Conservation (phyloP, 2,888 invertebrate species). For the Mythimna pallens region DNA sequence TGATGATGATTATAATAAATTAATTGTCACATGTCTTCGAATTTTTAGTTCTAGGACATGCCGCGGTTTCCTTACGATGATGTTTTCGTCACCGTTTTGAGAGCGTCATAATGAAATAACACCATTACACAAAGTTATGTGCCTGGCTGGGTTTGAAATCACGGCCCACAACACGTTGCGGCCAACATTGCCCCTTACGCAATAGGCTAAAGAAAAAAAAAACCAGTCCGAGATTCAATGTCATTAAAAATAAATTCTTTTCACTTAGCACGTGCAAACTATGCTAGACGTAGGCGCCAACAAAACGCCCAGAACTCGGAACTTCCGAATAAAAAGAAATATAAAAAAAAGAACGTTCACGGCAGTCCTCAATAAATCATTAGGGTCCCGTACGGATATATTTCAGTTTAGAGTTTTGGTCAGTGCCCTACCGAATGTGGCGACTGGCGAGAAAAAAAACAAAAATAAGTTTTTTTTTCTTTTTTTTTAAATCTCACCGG, state of each 20-base stretch:
- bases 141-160: too few relatives aligned
- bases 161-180: too few relatives aligned
- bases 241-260: background rate
- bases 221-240: background rate
- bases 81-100: too few relatives aligned
- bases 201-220: constrained; percentile 7
- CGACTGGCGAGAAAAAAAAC: constrained; percentile 26
- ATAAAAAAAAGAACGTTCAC: constrained; percentile 53
- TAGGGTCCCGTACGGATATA: constrained; percentile 73
- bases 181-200: too few relatives aligned
- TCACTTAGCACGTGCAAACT: constrained; percentile 51
- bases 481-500: constrained; percentile 78
- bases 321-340: constrained; percentile 66
- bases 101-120: too few relatives aligned
- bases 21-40: too few relatives aligned
- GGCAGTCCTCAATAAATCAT: constrained; percentile 83
- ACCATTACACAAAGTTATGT: too few relatives aligned
- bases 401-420: constrained; percentile 76
- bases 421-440: constrained; percentile 68
- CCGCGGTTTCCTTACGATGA: too few relatives aligned
- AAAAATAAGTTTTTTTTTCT: constrained; percentile 61
- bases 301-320: constrained; percentile 51
- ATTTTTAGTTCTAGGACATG: too few relatives aligned
- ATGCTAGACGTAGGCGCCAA: constrained; percentile 56
- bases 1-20: too few relatives aligned